Base-by-base conservation (phyloP, 1,140 invertebrate species). In the Diorhabda carinulata region DNA sequence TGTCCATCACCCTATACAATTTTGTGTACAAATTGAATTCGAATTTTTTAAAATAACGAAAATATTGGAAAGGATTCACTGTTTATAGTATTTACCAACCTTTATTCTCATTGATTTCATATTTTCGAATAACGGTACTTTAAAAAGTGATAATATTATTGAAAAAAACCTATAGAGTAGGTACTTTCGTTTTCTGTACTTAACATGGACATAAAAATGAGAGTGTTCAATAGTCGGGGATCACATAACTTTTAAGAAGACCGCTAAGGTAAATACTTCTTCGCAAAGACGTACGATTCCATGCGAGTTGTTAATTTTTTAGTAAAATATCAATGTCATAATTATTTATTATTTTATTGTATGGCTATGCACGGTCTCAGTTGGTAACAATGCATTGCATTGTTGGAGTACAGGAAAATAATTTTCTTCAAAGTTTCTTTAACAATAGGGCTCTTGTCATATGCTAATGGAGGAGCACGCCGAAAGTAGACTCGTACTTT, bases 311-410 rank as follows among this genome's bases (percentile, higher is more conserved):
- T 64, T 64, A 62, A 62, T 64, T 64, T 64, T 52, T 64, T 45
- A 64, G 52, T 56, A 44, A 57, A 64, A 64, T 64, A 64, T 64
- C 63, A 64, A 64, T n/a, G 63, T 64, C 63, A 64, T 64, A 64
- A 64, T 64, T 64, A 64, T 64, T 64, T 64, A 64, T 64, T 64
- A 64, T 64, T 64, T 64, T 64, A 64, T 64, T 64, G 63, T 64
- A 56, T 64, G 5, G 43, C 47, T 8, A 40, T 56, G 63, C 63
- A 64, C 63, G 63, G 44, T 47, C 45, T 41, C 41, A 40, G 63
- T 44, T 56, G 47, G 47, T n/a, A 56, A 64, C 63, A 64, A 64
- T 64, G 47, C 43, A 25, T 10, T 7, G 63, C 45, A 64, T 64
- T 64, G 63, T 64, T 52, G 44, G 40, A 44, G 43, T 56, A 56